phyloP scores from a whole-genome alignment of 2,797 vertebrate genomes.

The Pipistrellus kuhlii region DNA sequence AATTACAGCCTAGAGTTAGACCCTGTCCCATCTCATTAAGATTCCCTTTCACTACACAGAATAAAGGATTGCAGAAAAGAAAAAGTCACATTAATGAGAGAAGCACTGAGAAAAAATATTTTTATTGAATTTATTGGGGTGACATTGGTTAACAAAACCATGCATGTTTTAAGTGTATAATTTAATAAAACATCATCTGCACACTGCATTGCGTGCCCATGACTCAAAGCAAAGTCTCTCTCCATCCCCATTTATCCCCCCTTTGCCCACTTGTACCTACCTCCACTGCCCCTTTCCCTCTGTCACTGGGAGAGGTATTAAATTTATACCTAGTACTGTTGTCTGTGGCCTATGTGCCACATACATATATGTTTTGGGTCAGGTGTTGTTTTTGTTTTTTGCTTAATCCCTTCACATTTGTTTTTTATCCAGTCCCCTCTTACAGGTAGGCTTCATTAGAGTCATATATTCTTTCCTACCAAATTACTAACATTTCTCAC shows the following conservation, averaged over 20 bases:
- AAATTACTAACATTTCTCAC: background rate
- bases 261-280: background rate
- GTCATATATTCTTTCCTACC: background rate
- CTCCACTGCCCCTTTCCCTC: background rate
- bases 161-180: background rate
- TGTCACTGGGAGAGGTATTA: background rate
- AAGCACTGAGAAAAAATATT: background rate
- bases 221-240: background rate
- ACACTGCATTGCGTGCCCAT: too few relatives aligned
- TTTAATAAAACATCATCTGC: background rate
- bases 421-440: background rate
- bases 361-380: background rate
- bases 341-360: background rate
- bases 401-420: background rate
- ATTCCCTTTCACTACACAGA: conserved; percentile 47
- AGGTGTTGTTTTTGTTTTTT: background rate
- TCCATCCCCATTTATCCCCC: background rate
- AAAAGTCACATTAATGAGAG: conserved; percentile 13
- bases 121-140: background rate
- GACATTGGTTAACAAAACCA: background rate
- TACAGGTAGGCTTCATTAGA: background rate
- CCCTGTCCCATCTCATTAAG: conserved; percentile 34
- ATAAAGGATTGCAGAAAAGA: conserved; percentile 43
- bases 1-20: conserved; percentile 61
- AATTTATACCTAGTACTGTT: background rate